A percentile compares a stretch with the other conserved stretches of the same genome.
phyloP scores from a whole-genome alignment of 2,113 vertebrate species.

The Pterocles burchelli region DNA sequence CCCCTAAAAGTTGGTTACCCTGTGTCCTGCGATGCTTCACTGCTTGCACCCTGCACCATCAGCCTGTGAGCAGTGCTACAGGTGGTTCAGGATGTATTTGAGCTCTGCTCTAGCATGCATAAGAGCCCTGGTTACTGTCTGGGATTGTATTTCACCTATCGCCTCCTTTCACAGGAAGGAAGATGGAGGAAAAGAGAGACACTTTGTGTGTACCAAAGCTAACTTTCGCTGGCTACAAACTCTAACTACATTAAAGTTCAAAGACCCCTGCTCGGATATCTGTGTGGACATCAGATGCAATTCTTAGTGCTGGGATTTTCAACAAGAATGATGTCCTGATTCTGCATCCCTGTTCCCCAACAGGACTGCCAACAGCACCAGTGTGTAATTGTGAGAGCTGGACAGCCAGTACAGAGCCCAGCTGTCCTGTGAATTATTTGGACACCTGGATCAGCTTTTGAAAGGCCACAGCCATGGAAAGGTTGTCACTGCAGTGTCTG shows the following conservation, averaged over 20 bases:
- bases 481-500: not conserved
- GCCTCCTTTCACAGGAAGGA: not conserved
- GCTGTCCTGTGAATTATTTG: not conserved
- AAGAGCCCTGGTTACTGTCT: not conserved
- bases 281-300: rapidly evolving
- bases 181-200: not conserved
- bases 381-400: not conserved
- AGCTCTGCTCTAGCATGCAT: not conserved
- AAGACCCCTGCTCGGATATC: not conserved
- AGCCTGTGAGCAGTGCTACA: not conserved
- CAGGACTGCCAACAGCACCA: not conserved
- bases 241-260: not conserved
- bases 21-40: not conserved
- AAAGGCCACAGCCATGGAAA: not conserved
- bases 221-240: not conserved
- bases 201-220: not conserved
- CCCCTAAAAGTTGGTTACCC: not conserved
- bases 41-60: not conserved
- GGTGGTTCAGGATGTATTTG: not conserved
- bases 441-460: not conserved
- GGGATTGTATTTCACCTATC: not conserved
- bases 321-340: not conserved
- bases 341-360: not conserved
- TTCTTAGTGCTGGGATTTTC: not conserved
- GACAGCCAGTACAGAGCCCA: not conserved